Evolutionary conservation across 1,140 invertebrate species (phyloP).

Genomic region (Atta cephalotes): DNA sequence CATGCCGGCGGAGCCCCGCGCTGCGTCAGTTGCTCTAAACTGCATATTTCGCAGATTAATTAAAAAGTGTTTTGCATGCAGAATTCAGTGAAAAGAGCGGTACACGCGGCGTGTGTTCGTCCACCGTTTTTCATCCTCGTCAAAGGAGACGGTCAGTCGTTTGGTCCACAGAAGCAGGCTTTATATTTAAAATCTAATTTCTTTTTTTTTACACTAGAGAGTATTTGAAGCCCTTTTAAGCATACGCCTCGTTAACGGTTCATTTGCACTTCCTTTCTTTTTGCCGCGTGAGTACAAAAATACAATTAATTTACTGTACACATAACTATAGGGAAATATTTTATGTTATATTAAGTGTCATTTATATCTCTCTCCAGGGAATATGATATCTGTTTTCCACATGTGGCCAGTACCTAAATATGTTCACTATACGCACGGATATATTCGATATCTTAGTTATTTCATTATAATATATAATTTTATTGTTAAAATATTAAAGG

Average conservation of each 20-base stretch:
- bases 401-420: background rate
- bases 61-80: slow-evolving; percentile 74
- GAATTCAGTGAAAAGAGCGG: slow-evolving; percentile 54
- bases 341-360: background rate
- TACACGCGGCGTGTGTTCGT: slow-evolving; percentile 31
- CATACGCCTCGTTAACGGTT: slow-evolving; percentile 31
- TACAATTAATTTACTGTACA: background rate
- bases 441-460: background rate
- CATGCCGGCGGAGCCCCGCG: slow-evolving; percentile 18
- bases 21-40: slow-evolving; percentile 20
- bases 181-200: slow-evolving; percentile 56
- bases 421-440: background rate
- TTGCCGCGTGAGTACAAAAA: background rate
- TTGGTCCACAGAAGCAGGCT: slow-evolving; percentile 28
- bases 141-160: slow-evolving; percentile 16
- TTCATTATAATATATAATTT: background rate
- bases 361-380: slow-evolving; percentile 10
- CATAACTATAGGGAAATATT: background rate
- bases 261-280: background rate
- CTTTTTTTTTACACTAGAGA: background rate
- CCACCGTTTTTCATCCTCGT: slow-evolving; percentile 34
- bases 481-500: too few species aligned
- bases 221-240: slow-evolving; percentile 43
- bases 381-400: background rate
- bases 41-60: slow-evolving; percentile 72